These are phyloP conservation scores for Hirundichthys speculiger DNA, from an alignment of 2,113 vertebrate genomes.

Conservation along the genomic window DNA sequence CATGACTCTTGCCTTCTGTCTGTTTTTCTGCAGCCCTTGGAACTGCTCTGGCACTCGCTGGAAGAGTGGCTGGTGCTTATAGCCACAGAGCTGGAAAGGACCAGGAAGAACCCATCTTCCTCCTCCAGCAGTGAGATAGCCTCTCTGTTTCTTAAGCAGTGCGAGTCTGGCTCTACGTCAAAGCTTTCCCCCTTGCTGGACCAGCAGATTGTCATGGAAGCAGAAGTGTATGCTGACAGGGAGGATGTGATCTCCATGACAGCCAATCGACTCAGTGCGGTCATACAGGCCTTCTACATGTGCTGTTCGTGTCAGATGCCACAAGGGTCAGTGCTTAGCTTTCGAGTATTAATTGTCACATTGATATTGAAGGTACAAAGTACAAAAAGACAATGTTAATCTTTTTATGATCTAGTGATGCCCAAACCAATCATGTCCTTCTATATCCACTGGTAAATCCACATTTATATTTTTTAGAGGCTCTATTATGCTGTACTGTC, in stretches of 20 bases:
- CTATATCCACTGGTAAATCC: too few species aligned
- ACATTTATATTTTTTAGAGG: too few species aligned
- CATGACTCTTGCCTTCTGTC: neutral
- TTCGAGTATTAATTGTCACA: too few species aligned
- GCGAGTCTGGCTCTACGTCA: constrained; percentile 65
- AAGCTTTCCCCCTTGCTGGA: constrained; percentile 51
- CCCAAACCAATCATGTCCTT: too few species aligned
- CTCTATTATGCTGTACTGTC: too few species aligned
- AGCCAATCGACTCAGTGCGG: constrained; percentile 94
- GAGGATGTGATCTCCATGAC: constrained; percentile 99
- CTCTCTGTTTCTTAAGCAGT: constrained; percentile 88
- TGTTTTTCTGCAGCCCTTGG: constrained; percentile 85
- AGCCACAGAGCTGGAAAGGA: constrained; percentile 92
- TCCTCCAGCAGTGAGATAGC: constrained; percentile 77
- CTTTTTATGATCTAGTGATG: too few species aligned
- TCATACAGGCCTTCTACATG: constrained; percentile 99
- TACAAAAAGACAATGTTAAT: too few species aligned
- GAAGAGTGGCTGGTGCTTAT: constrained; percentile 98
- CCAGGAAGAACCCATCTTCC: constrained; percentile 80
- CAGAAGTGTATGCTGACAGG: constrained; percentile 85
- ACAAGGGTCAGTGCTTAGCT: constrained; percentile 78
- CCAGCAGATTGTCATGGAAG: constrained; percentile 75
- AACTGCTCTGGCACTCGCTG: constrained; percentile 97
- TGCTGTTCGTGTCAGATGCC: constrained; percentile 99
- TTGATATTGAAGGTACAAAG: too few species aligned